phyloP scores from a whole-genome alignment of 2,113 vertebrate genomes.

The Irena cyanogastra region DNA sequence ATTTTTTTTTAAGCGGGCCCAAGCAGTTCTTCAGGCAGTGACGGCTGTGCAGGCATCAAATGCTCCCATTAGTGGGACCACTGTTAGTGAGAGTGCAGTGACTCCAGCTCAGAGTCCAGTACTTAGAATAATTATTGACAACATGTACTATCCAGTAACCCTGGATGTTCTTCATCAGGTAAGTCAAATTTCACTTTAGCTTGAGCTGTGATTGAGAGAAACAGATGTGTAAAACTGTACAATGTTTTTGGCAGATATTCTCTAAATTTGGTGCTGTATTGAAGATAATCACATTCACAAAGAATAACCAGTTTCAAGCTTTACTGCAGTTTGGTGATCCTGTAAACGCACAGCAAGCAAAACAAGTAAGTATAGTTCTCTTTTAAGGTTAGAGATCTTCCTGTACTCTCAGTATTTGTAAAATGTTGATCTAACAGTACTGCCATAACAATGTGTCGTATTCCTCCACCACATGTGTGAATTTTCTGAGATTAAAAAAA shows the following conservation, averaged over 20 bases:
- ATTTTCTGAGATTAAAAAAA: background rate
- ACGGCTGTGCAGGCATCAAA: conserved; percentile 89
- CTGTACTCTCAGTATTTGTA: background rate
- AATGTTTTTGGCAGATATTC: conserved; percentile 85
- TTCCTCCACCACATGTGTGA: background rate
- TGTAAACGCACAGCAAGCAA: conserved; percentile 92
- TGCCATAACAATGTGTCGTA: background rate
- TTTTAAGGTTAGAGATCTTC: background rate
- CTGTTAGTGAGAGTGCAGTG: conserved; percentile 85
- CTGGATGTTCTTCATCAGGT: conserved; percentile 98
- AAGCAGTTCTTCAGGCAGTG: conserved; percentile 88
- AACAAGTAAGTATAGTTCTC: conserved; percentile 80
- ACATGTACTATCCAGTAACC: conserved; percentile 98
- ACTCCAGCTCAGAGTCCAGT: conserved; percentile 91
- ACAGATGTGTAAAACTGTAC: background rate
- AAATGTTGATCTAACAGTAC: background rate
- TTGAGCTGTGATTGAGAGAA: background rate
- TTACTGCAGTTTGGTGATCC: conserved; percentile 94
- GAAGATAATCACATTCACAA: conserved; percentile 99
- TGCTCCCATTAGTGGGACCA: conserved; percentile 82
- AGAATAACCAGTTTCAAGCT: conserved; percentile 99
- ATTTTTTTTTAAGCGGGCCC: conserved; percentile 79
- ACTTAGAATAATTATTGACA: conserved; percentile 97
- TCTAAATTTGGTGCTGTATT: conserved; percentile 98
- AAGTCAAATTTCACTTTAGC: conserved; percentile 26